Conservation (phyloP, 2,797 vertebrate species). For the Chelonia mydas region DNA sequence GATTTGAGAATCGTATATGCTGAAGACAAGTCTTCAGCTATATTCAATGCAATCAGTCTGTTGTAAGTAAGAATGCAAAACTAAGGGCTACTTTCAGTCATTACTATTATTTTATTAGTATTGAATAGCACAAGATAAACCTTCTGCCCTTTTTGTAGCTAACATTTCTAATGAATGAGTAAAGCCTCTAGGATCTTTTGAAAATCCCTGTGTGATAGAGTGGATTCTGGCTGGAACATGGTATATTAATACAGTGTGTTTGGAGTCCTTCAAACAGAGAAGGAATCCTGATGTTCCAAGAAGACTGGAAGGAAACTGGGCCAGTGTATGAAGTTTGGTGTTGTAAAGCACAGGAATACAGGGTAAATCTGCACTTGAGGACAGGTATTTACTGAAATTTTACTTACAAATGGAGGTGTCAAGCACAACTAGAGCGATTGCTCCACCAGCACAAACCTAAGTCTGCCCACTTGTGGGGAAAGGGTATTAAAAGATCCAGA, state of each 20-base stretch:
- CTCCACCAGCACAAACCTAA: neutral
- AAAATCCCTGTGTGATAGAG: neutral
- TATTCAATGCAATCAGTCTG: neutral
- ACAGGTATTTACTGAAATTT: neutral
- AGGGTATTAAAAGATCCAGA: neutral
- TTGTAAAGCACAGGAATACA: neutral
- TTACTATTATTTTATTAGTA: neutral
- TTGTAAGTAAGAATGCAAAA: neutral
- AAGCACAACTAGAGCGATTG: neutral
- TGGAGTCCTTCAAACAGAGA: neutral
- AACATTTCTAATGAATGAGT: neutral
- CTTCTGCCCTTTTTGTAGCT: neutral
- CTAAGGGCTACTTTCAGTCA: neutral
- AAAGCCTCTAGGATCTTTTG: neutral
- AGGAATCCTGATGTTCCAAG: neutral
- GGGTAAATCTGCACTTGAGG: no score
- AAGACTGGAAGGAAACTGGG: neutral
- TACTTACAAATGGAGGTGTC: neutral
- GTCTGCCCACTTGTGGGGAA: neutral
- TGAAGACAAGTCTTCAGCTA: neutral
- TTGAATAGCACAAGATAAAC: neutral
- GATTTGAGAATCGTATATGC: neutral
- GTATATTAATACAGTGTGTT: neutral
- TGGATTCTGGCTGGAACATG: neutral
- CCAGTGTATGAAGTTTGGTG: neutral